Percentiles rank a stretch among this genome's conserved stretches.
Conservation (phyloP, 2,113 vertebrate genomes). For the Edolisoma coerulescens region DNA sequence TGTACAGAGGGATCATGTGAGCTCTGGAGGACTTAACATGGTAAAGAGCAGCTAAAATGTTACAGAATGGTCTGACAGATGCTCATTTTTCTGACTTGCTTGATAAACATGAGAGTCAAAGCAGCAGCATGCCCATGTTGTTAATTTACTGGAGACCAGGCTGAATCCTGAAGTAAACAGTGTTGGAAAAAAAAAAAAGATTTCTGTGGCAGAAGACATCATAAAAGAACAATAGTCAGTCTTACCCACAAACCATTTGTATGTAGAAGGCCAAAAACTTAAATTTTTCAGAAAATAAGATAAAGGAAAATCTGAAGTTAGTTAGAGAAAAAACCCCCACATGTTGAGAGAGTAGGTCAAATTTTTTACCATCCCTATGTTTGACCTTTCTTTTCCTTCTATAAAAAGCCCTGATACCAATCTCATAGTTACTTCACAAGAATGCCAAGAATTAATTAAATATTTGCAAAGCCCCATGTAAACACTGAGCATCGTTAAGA, state of each 20-base stretch:
- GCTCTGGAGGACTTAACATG: not conserved
- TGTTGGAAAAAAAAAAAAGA: not conserved
- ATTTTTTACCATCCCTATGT: not conserved
- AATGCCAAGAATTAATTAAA: conserved; percentile 10
- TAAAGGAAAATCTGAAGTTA: not conserved
- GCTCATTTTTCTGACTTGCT: not conserved
- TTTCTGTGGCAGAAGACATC: not conserved
- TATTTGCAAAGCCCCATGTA: conserved; percentile 21
- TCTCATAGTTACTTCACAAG: conserved; percentile 5
- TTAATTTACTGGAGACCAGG: not conserved
- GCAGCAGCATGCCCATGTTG: not conserved
- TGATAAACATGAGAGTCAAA: not conserved
- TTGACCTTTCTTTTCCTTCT: conserved; percentile 5
- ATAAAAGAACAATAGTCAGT: not conserved
- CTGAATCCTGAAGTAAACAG: not conserved
- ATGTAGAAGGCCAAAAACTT: not conserved
- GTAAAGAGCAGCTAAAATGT: not conserved
- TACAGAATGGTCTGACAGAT: not conserved
- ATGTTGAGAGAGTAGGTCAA: not conserved
- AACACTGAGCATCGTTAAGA: conserved; percentile 11
- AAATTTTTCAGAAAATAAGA: not conserved
- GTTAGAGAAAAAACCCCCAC: not conserved
- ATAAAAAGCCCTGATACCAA: not conserved
- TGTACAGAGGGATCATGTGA: not conserved
- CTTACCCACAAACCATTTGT: not conserved